Base-by-base conservation (phyloP, 2,113 vertebrate species). In the Paedocypris sp. region DNA sequence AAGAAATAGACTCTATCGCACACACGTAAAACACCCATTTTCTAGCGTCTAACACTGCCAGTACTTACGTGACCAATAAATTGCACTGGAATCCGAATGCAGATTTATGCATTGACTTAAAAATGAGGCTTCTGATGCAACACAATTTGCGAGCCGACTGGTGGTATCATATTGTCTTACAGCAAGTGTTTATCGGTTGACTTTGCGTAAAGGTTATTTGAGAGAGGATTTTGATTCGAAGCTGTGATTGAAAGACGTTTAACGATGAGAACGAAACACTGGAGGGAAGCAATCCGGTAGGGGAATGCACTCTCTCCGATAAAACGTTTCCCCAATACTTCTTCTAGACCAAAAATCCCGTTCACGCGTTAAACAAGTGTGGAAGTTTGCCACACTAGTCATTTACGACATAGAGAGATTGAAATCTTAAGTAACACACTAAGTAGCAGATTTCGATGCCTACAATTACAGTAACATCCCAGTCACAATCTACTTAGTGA, bases 101-200 rank as follows among this genome's bases (percentile, higher is more conserved):
- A 79, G 79, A 82, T 81, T 80, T 77, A 78, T 80, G 73, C 74
- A 80, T 82, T 77, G 77, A 68, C 62, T 81, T 75, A 74, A 75
- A 77, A 77, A 80, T 72, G 63, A 79, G 72, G 64, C 63, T 47
- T 49, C 57, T 53, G 56, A 39, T 52, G 62, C 52, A 65, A 49
- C n/a, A 48, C 62, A 33, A 66, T 61, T 79, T 29, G 23, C 49
- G 73, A 64, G 73, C 33, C 64, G 18, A 25, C 35, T 33, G 3
- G 38, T 42, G 19, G 53, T 31, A 42, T 57, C 53, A 57, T 32
- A 39, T 57, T 57, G 18, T 43, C 39, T 26, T 43, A 31, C 12
- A 18, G 26, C 36, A 22, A n/a, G 26, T 32, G 31, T 62, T 61
- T 19, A 16, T 13, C 20, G 61, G 57, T 45, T 15, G 26, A 39